Conservation (phyloP, 2,797 vertebrate genomes). For the Muraenolepis orangiensis region DNA sequence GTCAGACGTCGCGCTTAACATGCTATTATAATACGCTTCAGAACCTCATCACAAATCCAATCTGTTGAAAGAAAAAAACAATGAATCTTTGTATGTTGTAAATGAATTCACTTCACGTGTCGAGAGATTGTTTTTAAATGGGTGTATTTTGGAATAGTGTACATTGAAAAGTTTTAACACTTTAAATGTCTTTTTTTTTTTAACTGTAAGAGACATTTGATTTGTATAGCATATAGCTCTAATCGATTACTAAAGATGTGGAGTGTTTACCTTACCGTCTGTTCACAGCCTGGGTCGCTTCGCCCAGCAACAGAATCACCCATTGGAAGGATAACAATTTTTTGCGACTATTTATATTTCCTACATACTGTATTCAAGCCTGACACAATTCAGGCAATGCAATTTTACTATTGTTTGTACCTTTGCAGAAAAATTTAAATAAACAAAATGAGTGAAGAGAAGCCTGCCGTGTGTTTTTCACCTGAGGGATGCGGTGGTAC, state of each 20-base stretch:
- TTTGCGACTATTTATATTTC: constrained; percentile 79
- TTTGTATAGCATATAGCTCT: constrained; percentile 45
- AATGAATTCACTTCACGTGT: constrained; percentile 43
- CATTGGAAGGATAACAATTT: constrained; percentile 56
- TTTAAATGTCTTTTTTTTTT: constrained; percentile 50
- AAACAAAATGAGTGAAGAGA: constrained; percentile 61
- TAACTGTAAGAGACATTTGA: constrained; percentile 36
- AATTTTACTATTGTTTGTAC: constrained; percentile 75
- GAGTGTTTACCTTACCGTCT: constrained; percentile 45
- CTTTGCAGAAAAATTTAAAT: constrained; percentile 69
- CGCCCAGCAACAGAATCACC: constrained; percentile 44
- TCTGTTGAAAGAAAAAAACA: constrained; percentile 17
- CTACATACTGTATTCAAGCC: constrained; percentile 64
- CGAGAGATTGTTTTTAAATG: constrained; percentile 39
- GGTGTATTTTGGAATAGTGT: constrained; percentile 37
- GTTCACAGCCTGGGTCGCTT: constrained; percentile 27
- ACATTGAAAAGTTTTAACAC: constrained; percentile 54
- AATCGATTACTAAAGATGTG: constrained; percentile 38
- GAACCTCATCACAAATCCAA: not conserved
- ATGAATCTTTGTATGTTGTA: constrained; percentile 26
- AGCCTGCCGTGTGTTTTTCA: constrained; percentile 31
- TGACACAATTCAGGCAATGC: constrained; percentile 69
- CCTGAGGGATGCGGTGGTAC: not conserved
- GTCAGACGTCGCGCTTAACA: not conserved
- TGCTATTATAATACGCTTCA: constrained; percentile 1